Evolutionary conservation across 2,888 invertebrate species (phyloP), one percentile per base, ranked within the genome.

Genomic region (Heteromyza rotundicornis): DNA sequence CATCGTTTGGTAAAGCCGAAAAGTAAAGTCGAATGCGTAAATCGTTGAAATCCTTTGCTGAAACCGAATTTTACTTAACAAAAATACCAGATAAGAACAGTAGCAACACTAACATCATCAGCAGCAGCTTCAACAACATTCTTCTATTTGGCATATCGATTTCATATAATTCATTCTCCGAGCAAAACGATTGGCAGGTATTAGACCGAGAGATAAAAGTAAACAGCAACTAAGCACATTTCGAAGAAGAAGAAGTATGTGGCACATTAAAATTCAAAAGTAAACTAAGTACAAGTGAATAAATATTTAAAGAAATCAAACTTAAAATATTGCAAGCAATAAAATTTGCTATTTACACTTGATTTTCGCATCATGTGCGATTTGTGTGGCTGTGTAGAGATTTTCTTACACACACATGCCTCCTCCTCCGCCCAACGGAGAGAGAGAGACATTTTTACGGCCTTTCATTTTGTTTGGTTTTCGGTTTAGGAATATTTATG

Each of bases 111-210:
- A n/a, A n/a, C 40, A 40, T 12, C 40, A 40, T 12, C 40, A 47
- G 20, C 17, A 47, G 19, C 40, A 40, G 10, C 8, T 3, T 10
- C 12, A 40, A 10, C 12, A n/a, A 40, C 40, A 40, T 3, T n/a
- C 17, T 19, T 47, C 47, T 19, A 20, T 20, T 17, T n/a, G n/a
- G 40, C n/a, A n/a, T n/a, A 8, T 64, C 58, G 64, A 64, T 67
- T 67, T 65, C 61, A 23, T 58, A 54, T 65, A 64, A 66, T 68
- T 66, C 64, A 59, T 64, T 64, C 55, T 57, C 40, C 57, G 55
- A 50, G 64, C 47, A n/a, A 50, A n/a, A 24, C 2, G 62, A 65
- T 65, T 66, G 66, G 58, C 65, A 65, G 68, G 66, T 66, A 68
- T 68, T 66, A 64, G 50, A 5, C 5, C 50, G 59, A 35, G 60